Conservation (phyloP, 30 jellyfish, hydroid and myxozoan species). For the Aurelia sp. region DNA sequence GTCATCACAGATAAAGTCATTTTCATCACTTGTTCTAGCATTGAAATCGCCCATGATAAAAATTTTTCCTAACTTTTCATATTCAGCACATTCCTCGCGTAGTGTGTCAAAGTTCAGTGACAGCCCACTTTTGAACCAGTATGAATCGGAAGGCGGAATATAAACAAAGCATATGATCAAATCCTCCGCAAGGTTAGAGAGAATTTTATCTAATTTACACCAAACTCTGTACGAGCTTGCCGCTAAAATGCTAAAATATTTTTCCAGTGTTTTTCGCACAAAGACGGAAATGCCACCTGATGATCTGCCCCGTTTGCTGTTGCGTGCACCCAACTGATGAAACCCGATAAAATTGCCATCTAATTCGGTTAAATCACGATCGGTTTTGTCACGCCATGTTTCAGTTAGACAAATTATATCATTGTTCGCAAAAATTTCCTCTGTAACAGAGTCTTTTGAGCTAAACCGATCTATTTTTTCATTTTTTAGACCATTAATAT, state of each 20-base stretch:
- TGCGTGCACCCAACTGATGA: constrained; percentile 18
- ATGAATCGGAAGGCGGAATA: constrained; percentile 39
- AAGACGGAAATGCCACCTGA: constrained; percentile 48
- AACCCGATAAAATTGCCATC: constrained; percentile 21
- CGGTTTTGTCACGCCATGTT: constrained; percentile 46
- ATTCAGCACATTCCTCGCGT: too few relatives aligned
- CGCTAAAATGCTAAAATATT: constrained; percentile 1
- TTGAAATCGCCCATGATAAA: background rate
- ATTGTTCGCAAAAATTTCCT: background rate
- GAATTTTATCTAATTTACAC: constrained; percentile 22
- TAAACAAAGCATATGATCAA: constrained; percentile 31
- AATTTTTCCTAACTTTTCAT: too few relatives aligned
- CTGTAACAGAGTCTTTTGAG: constrained; percentile 15
- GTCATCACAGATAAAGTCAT: constrained; percentile 44
- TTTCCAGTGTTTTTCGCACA: constrained; percentile 14
- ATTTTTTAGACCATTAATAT: constrained; percentile 13
- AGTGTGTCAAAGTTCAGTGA: constrained; percentile 13
- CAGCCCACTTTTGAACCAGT: constrained; percentile 26
- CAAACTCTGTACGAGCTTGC: constrained; percentile 26
- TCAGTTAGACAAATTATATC: constrained; percentile 49
- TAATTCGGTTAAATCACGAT: background rate
- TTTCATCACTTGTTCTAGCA: constrained; percentile 30
- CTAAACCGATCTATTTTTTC: background rate
- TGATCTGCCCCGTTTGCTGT: constrained; percentile 30
- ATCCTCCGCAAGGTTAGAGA: constrained; percentile 12